phyloP scores from a whole-genome alignment of 2,113 vertebrate species.

The Plecotus auritus region DNA sequence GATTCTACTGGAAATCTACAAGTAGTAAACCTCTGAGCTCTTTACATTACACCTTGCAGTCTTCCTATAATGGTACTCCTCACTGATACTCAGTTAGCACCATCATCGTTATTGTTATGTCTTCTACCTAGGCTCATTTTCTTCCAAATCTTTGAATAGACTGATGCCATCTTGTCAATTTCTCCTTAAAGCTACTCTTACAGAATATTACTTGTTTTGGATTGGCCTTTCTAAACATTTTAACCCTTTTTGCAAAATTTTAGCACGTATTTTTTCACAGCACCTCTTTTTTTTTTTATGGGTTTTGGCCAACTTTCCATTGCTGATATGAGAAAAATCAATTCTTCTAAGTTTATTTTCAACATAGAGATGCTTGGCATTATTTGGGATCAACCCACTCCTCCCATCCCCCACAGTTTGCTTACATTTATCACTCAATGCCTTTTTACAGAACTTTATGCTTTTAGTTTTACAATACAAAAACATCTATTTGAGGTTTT shows the following conservation, averaged over 20 bases:
- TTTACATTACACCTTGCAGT: not conserved
- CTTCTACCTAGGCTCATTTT: not conserved
- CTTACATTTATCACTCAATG: not conserved
- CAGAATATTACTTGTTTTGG: not conserved
- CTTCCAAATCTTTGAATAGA: not conserved
- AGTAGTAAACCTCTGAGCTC: not conserved
- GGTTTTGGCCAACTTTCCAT: not conserved
- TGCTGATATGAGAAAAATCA: not conserved
- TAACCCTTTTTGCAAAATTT: not conserved
- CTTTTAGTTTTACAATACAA: not conserved
- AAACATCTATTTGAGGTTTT: not conserved
- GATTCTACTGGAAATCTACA: not conserved
- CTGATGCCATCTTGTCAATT: not conserved
- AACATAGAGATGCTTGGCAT: not conserved
- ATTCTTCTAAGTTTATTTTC: slow-evolving; percentile 3
- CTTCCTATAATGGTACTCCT: not conserved
- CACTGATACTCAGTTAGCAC: not conserved
- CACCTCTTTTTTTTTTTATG: not conserved
- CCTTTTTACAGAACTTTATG: not conserved
- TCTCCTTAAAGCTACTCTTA: not conserved
- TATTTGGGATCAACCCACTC: not conserved
- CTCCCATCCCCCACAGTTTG: not conserved
- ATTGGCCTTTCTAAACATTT: not conserved
- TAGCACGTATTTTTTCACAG: not conserved
- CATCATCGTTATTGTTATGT: not conserved